Percentiles rank a stretch among this genome's conserved stretches.
Evolutionary conservation across 2,797 vertebrate species (phyloP).

Genomic region (Pteropus rufus): DNA sequence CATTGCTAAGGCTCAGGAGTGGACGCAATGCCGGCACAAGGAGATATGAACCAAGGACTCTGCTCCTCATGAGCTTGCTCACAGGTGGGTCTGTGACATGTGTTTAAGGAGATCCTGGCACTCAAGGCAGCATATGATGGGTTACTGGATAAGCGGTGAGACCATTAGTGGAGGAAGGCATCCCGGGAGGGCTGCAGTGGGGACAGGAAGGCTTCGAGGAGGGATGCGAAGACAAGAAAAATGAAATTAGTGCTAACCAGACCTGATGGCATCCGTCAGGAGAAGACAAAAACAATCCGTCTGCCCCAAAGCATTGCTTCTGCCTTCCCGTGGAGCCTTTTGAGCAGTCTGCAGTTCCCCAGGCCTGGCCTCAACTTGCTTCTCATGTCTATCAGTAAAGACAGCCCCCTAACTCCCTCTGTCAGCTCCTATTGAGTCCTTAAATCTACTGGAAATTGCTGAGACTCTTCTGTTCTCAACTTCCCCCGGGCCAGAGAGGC

Average conservation of each 20-base stretch:
- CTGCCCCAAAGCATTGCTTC: not conserved
- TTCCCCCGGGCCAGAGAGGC: not conserved
- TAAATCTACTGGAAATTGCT: not conserved
- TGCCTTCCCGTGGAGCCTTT: not conserved
- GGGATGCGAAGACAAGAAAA: not conserved
- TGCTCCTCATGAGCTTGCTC: not conserved
- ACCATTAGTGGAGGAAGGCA: not conserved
- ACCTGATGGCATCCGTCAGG: not conserved
- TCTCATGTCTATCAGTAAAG: not conserved
- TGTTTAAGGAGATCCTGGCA: not conserved
- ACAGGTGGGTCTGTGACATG: not conserved
- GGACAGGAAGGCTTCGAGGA: not conserved
- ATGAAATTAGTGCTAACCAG: not conserved
- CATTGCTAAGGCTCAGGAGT: not conserved
- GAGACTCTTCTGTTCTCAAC: not conserved
- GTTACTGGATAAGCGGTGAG: not conserved
- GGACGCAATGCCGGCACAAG: fast-evolving
- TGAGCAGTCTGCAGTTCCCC: not conserved
- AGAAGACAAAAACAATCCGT: not conserved
- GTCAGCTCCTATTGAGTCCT: not conserved
- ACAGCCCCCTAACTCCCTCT: not conserved
- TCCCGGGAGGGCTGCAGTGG: not conserved
- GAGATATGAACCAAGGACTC: not conserved
- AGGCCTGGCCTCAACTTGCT: not conserved
- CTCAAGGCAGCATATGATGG: fast-evolving